These are phyloP conservation scores for Danio rerio DNA, from an alignment of 2,113 vertebrate species.

Conservation along the genomic window DNA sequence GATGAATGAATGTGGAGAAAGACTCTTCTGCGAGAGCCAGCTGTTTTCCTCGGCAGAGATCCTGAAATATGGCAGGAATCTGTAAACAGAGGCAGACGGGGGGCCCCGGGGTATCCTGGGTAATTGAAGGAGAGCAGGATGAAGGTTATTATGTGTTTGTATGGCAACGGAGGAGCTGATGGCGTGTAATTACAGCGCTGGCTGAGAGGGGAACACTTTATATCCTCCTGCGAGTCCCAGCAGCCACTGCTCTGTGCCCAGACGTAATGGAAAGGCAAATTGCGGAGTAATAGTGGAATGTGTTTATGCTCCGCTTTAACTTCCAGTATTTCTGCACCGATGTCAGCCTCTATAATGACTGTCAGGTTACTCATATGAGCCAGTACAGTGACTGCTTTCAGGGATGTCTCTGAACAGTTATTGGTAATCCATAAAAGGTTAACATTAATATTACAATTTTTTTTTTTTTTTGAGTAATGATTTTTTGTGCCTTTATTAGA, in stretches of 20 bases:
- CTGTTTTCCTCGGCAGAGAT: constrained; percentile 57
- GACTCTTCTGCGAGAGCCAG: constrained; percentile 44
- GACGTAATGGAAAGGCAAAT: constrained; percentile 30
- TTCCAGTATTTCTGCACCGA: neutral
- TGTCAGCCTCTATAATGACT: neutral
- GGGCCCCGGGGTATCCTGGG: constrained; percentile 54
- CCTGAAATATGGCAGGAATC: constrained; percentile 56
- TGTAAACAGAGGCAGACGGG: constrained; percentile 52
- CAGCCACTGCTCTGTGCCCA: neutral
- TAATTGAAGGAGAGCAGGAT: constrained; percentile 57
- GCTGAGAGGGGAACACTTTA: constrained; percentile 22
- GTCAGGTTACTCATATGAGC: neutral
- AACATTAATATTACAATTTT: too few relatives aligned
- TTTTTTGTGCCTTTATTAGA: too few relatives aligned
- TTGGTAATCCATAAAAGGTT: too few relatives aligned
- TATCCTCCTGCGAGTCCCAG: constrained; percentile 11
- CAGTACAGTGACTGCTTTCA: too few relatives aligned
- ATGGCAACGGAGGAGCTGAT: constrained; percentile 31
- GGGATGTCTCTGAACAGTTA: too few relatives aligned
- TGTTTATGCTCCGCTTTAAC: constrained; percentile 10
- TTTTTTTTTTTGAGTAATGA: too few relatives aligned
- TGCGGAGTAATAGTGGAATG: constrained; percentile 21
- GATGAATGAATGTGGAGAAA: constrained; percentile 47
- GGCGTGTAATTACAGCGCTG: constrained; percentile 54
- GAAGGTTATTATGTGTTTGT: constrained; percentile 60